Conservation (phyloP, 1,140 invertebrate genomes). For the Drosophila erecta region DNA sequence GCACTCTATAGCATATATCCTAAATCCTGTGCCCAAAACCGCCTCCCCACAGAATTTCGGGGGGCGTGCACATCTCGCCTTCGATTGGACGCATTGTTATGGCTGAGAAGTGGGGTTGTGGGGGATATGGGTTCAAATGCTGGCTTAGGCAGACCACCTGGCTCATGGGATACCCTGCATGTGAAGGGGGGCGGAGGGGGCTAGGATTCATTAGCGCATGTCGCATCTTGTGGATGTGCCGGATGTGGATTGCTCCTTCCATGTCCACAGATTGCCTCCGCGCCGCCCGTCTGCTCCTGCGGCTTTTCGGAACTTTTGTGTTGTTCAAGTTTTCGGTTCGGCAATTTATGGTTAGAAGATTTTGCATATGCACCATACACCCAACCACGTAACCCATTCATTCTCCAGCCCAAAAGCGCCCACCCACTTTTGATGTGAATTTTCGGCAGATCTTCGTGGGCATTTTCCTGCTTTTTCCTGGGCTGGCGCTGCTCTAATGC, state of each 20-base stretch:
- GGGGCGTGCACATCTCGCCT: constrained; percentile 29
- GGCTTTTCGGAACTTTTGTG: constrained; percentile 36
- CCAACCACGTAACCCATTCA: neutral
- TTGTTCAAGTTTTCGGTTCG: constrained; percentile 66
- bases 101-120: neutral
- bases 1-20: neutral
- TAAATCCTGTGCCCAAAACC: neutral
- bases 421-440: constrained; percentile 26
- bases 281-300: neutral
- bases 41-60: neutral
- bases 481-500: constrained; percentile 56
- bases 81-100: constrained; percentile 48
- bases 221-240: constrained; percentile 32
- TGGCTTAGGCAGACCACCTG: constrained; percentile 45
- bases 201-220: constrained; percentile 75
- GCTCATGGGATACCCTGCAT: no score
- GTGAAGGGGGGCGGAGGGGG: no score
- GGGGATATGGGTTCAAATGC: constrained; percentile 18
- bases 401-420: neutral
- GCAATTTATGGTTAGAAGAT: constrained; percentile 79
- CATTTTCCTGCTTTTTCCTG: constrained; percentile 27
- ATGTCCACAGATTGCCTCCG: no score
- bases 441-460: constrained; percentile 65
- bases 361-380: constrained; percentile 60
- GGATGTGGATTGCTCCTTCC: constrained; percentile 23